Conservation (phyloP, 2,797 vertebrate genomes). For the Enteromius radiatus region DNA sequence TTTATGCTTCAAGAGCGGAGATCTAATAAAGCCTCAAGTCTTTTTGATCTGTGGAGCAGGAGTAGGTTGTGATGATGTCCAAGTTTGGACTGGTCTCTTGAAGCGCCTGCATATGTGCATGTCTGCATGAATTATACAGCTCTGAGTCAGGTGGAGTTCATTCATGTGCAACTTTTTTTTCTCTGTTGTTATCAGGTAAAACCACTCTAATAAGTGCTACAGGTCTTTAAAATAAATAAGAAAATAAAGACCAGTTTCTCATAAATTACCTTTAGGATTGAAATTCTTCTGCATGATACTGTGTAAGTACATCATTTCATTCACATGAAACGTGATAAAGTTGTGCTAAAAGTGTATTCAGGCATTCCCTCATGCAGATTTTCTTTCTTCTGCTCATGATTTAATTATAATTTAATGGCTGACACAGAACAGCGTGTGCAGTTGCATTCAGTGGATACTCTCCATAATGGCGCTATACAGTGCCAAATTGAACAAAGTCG, state of each 20-base stretch:
- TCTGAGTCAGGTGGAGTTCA: background rate
- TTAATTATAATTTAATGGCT: too few relatives aligned
- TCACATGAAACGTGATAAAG: background rate
- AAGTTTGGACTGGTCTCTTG: constrained; percentile 42
- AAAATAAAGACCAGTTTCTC: background rate
- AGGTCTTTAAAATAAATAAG: background rate
- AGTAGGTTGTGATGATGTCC: constrained; percentile 22
- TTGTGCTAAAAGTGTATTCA: background rate
- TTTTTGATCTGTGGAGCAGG: constrained; percentile 47
- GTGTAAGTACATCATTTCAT: too few relatives aligned
- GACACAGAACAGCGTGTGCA: too few relatives aligned
- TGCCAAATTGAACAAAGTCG: too few relatives aligned
- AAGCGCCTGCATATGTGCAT: constrained; percentile 19
- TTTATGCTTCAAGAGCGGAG: constrained; percentile 25
- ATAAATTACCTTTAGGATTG: background rate
- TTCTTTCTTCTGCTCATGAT: too few relatives aligned
- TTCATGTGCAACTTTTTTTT: background rate
- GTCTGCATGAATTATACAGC: background rate
- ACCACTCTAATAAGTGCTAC: background rate
- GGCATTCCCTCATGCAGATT: too few relatives aligned
- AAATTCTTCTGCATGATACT: background rate
- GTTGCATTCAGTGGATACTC: too few relatives aligned
- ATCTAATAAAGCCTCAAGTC: constrained; percentile 47
- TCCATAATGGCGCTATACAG: too few relatives aligned
- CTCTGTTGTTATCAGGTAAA: background rate